A percentile compares a stretch with the other conserved stretches of the same genome.
Evolutionary conservation across 2,113 vertebrate species (phyloP).

Genomic region (Halichoerus grypus): DNA sequence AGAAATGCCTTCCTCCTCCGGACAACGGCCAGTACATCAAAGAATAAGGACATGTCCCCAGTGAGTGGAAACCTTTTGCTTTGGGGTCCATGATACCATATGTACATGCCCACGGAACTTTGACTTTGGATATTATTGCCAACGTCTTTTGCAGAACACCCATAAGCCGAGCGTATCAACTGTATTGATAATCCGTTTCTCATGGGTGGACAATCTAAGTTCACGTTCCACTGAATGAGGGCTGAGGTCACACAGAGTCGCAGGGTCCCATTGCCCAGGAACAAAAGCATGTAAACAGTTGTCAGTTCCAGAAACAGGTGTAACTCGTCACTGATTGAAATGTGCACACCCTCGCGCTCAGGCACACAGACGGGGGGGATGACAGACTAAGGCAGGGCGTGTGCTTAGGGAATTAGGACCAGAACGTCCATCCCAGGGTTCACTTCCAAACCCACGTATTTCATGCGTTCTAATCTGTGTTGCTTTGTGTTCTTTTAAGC

Average conservation of each 20-base stretch:
- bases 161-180: neutral
- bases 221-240: rapidly evolving
- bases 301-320: rapidly evolving
- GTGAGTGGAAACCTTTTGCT: neutral
- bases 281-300: neutral
- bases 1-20: neutral
- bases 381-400: neutral
- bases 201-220: rapidly evolving
- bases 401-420: too few relatives aligned
- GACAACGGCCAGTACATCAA: neutral
- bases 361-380: rapidly evolving
- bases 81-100: neutral
- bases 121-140: neutral
- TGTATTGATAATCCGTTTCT: neutral
- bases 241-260: neutral
- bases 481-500: neutral
- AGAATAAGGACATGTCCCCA: rapidly evolving
- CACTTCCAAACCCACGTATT: rapidly evolving
- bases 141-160: neutral
- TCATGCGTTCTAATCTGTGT: neutral
- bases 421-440: rapidly evolving
- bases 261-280: neutral
- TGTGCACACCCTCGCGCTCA: rapidly evolving
- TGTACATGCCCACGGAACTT: neutral
- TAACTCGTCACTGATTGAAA: too few relatives aligned